These are phyloP conservation scores for Aegithalos caudatus DNA, from an alignment of 2,113 vertebrate genomes.

Conservation along the genomic window DNA sequence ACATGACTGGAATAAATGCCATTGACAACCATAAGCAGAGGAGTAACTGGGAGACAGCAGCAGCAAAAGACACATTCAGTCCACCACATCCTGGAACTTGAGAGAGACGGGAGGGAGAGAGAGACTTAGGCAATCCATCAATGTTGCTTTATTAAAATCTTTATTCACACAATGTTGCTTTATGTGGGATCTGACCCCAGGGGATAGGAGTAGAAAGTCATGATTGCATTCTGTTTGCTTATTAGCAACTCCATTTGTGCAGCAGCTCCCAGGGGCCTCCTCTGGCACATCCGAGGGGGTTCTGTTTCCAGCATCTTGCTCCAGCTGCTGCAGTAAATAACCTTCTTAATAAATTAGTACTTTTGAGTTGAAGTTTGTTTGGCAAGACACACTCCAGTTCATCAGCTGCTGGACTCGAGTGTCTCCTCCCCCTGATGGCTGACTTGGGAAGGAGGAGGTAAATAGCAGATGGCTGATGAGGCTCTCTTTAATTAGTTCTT, in stretches of 20 bases:
- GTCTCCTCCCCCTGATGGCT: background rate
- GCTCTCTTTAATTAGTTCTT: background rate
- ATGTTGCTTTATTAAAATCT: slow-evolving; percentile 73
- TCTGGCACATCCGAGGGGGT: background rate
- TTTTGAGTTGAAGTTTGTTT: slow-evolving; percentile 45
- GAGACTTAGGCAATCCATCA: slow-evolving; percentile 22
- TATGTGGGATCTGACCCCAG: slow-evolving; percentile 52
- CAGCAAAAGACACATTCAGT: background rate
- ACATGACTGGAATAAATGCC: background rate
- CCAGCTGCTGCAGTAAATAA: slow-evolving; percentile 67
- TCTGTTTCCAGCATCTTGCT: slow-evolving; percentile 1
- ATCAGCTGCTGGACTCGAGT: background rate
- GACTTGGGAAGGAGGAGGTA: background rate
- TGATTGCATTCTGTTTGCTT: slow-evolving; percentile 21
- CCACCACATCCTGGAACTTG: background rate
- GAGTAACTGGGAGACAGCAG: background rate
- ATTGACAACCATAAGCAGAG: background rate
- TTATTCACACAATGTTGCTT: slow-evolving; percentile 71
- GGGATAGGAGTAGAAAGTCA: slow-evolving; percentile 59
- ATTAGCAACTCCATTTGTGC: slow-evolving; percentile 35
- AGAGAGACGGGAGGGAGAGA: background rate
- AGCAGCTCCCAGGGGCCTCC: slow-evolving; percentile 48
- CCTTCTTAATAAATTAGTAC: slow-evolving; percentile 59
- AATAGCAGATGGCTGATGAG: slow-evolving; percentile 20
- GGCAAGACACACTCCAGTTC: slow-evolving; percentile 49